These are phyloP conservation scores for Trissoscelio sp. DNA, from an alignment of 2,888 invertebrate genomes.

Conservation along the genomic window DNA sequence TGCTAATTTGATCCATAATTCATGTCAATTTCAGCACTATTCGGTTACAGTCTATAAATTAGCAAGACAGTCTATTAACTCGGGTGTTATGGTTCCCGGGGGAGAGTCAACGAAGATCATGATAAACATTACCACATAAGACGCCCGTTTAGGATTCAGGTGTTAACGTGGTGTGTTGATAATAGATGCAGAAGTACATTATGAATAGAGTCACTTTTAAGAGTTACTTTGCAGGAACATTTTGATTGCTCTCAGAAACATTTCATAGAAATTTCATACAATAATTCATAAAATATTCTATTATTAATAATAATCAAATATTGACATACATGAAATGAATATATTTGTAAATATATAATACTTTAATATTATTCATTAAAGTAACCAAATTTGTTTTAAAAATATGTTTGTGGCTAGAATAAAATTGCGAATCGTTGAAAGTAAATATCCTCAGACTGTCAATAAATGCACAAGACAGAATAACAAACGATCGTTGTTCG, in stretches of 20 bases:
- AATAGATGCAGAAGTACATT: conserved; percentile 30
- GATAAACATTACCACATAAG: conserved; percentile 59
- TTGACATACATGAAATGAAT: too few relatives aligned
- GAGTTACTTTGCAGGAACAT: conserved; percentile 2
- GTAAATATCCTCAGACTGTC: conserved; percentile 52
- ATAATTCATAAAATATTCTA: too few relatives aligned
- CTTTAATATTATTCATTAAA: too few relatives aligned
- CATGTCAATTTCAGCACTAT: conserved; percentile 74
- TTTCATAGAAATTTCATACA: not conserved
- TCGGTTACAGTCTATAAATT: conserved; percentile 73
- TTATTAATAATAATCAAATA: too few relatives aligned
- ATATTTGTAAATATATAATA: too few relatives aligned
- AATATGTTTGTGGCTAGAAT: not conserved
- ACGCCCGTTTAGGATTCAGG: conserved; percentile 52
- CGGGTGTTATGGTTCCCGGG: conserved; percentile 61
- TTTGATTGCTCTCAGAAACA: conserved; percentile 11
- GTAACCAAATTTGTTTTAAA: too few relatives aligned
- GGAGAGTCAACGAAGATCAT: conserved; percentile 38
- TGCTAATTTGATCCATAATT: conserved; percentile 78
- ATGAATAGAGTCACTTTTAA: conserved; percentile 39
- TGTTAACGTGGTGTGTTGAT: conserved; percentile 42
- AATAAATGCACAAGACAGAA: conserved; percentile 33
- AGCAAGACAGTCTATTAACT: conserved; percentile 73
- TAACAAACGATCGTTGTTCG: conserved; percentile 53
- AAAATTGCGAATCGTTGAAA: conserved; percentile 6